Conservation (phyloP, 2,113 vertebrate genomes). For the Pipa parva region DNA sequence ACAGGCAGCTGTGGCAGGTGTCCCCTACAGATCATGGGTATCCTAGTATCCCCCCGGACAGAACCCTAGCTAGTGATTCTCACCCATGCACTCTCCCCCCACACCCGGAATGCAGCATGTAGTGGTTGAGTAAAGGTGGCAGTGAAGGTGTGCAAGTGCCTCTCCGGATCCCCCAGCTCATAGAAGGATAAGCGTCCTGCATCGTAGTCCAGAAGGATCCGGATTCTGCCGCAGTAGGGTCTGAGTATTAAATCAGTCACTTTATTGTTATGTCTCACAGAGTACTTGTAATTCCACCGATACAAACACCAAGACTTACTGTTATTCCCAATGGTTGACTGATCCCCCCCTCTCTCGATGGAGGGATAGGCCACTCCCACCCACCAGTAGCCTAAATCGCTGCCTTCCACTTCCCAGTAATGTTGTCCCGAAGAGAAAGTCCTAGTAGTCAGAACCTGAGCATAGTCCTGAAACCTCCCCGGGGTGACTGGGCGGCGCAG, state of each 20-base stretch:
- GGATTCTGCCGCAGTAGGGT: too few species aligned
- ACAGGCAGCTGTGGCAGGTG: too few species aligned
- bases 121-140: too few species aligned
- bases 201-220: too few species aligned
- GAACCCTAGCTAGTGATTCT: too few species aligned
- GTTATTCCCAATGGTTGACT: background rate
- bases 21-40: too few species aligned
- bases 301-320: background rate
- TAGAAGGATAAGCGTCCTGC: too few species aligned
- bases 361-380: background rate
- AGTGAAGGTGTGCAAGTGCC: too few species aligned
- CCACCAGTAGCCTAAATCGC: background rate
- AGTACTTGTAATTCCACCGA: background rate
- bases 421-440: background rate
- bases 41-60: too few species aligned
- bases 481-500: background rate
- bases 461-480: background rate
- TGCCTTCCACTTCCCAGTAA: background rate
- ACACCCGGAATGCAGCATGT: too few species aligned
- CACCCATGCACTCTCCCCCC: too few species aligned
- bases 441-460: background rate
- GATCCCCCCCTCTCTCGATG: background rate
- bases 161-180: too few species aligned
- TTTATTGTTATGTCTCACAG: background rate
- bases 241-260: background rate